Evolutionary conservation across 2,113 vertebrate genomes (phyloP).

Genomic region (Ornithorhynchus anatinus): DNA sequence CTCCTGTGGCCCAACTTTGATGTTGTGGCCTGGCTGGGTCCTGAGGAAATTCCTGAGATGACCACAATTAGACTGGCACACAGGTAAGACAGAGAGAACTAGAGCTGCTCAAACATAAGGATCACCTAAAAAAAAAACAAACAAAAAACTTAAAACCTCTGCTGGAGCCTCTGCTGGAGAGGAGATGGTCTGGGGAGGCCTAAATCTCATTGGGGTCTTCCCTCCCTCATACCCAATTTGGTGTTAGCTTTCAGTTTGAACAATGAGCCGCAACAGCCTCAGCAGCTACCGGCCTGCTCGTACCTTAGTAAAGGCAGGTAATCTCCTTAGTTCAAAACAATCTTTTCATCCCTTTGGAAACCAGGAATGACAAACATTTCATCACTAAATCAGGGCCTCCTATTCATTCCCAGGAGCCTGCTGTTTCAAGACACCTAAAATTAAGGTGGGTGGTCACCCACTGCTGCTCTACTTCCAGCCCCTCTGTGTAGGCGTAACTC

Average conservation of each 20-base stretch:
- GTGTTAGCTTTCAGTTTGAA: neutral
- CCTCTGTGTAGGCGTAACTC: neutral
- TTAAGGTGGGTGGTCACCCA: slow-evolving; percentile 7
- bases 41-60: neutral
- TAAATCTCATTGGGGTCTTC: fast-evolving
- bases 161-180: neutral
- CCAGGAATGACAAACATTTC: neutral
- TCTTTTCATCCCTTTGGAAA: neutral
- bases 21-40: no score
- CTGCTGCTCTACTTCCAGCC: neutral
- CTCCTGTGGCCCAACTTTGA: no score
- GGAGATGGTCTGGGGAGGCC: neutral
- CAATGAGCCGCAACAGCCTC: neutral
- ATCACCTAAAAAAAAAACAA: neutral
- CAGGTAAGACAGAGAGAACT: neutral
- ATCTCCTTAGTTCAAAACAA: neutral
- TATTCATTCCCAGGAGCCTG: neutral
- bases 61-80: neutral
- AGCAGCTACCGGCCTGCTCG: neutral
- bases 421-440: fast-evolving
- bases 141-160: neutral
- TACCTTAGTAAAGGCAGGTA: neutral
- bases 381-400: neutral
- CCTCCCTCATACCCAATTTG: fast-evolving
- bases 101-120: neutral